Conservation (phyloP, 2,888 invertebrate species). For the Hypsopygia costalis region DNA sequence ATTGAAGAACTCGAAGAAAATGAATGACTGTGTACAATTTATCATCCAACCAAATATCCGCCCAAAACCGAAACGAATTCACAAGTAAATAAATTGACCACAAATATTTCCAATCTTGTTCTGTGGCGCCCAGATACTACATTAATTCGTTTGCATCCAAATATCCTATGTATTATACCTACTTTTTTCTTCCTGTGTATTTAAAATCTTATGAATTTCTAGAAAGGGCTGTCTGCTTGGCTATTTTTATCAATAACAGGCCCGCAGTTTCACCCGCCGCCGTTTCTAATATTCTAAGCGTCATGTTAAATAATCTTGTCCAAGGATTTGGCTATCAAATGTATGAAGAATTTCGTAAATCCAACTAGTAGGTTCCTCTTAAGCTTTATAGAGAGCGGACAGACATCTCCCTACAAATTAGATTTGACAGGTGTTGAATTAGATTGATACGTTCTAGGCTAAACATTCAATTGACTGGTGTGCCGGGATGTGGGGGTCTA, state of each 20-base stretch:
- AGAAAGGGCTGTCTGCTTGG: no score
- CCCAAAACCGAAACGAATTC: conserved; percentile 72
- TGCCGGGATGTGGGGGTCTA: conserved; percentile 76
- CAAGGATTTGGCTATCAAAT: no score
- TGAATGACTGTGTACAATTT: conserved; percentile 67
- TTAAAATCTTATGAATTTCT: no score
- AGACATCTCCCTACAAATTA: conserved; percentile 66
- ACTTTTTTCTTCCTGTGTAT: no score
- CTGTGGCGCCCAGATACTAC: conserved; percentile 53
- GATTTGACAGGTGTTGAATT: conserved; percentile 63
- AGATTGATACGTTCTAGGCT: conserved; percentile 67
- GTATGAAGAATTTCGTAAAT: no score
- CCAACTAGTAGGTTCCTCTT: no score
- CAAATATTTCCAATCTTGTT: conserved; percentile 65
- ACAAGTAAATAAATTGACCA: conserved; percentile 77
- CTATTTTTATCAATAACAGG: no score
- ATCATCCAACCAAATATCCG: conserved; percentile 76
- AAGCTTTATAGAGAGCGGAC: no score
- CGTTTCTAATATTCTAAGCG: no score
- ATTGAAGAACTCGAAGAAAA: conserved; percentile 41
- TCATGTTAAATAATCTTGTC: no score
- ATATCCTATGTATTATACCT: conserved; percentile 24
- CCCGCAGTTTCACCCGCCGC: no score
- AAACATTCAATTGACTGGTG: conserved; percentile 64
- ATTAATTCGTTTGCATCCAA: conserved; percentile 47